Evolutionary conservation across 2,888 invertebrate species (phyloP).

Genomic region (Dione juno): DNA sequence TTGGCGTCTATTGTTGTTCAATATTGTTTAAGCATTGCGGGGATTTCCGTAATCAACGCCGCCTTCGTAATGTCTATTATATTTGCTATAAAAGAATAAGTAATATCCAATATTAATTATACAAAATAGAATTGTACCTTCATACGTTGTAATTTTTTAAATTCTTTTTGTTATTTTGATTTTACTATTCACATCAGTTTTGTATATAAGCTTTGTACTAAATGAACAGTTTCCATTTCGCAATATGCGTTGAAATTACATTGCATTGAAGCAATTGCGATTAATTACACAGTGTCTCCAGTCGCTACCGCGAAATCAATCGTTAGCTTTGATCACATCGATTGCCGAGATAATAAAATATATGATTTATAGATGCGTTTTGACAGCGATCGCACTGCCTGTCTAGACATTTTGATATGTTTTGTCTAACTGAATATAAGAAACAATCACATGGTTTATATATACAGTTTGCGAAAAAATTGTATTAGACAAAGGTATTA

Average conservation of each 20-base stretch:
- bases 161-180: no score
- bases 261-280: slow-evolving; percentile 45
- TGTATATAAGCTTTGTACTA: neutral
- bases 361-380: slow-evolving; percentile 36
- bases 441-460: neutral
- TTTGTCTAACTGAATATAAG: slow-evolving; percentile 18
- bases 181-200: neutral
- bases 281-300: slow-evolving; percentile 44
- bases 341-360: slow-evolving; percentile 41
- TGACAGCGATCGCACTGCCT: slow-evolving; percentile 32
- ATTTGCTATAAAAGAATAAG: neutral
- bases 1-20: slow-evolving; percentile 28
- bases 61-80: slow-evolving; percentile 12
- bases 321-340: slow-evolving; percentile 42
- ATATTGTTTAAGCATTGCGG: slow-evolving; percentile 21
- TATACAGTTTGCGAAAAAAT: neutral
- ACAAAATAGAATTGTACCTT: no score
- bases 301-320: slow-evolving; percentile 44
- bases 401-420: slow-evolving; percentile 33
- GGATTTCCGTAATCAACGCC: slow-evolving; percentile 11
- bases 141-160: no score
- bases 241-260: slow-evolving; percentile 50
- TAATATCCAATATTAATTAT: slow-evolving; percentile 13
- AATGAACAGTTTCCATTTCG: slow-evolving; percentile 30
- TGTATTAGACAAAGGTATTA: neutral